A percentile compares a stretch with the other conserved stretches of the same genome.
Evolutionary conservation across 2,113 vertebrate species (phyloP).

Genomic region (Haemorhous mexicanus): DNA sequence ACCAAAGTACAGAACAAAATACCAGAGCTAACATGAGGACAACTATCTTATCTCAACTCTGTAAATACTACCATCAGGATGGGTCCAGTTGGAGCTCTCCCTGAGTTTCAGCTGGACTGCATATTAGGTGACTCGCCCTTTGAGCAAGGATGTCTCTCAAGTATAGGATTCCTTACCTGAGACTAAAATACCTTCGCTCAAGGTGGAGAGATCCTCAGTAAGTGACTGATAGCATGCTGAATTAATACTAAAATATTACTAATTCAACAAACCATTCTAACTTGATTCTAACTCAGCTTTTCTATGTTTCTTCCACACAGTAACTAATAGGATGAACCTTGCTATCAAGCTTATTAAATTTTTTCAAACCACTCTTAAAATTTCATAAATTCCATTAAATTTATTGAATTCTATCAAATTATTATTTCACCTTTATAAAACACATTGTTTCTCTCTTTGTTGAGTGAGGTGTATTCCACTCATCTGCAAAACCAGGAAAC

Average conservation of each 20-base stretch:
- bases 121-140: not conserved
- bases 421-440: not conserved
- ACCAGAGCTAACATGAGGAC: not conserved
- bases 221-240: not conserved
- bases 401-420: not conserved
- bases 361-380: not conserved
- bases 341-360: not conserved
- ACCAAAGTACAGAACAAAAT: not conserved
- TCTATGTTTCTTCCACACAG: not conserved
- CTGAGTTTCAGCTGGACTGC: not conserved
- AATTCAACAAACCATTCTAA: not conserved
- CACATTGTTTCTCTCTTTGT: not conserved
- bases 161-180: not conserved
- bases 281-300: not conserved
- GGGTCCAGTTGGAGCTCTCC: not conserved
- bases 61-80: not conserved
- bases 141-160: not conserved
- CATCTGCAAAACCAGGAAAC: not conserved
- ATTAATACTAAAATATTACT: not conserved
- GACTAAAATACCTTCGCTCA: not conserved
- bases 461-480: not conserved
- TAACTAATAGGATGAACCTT: not conserved
- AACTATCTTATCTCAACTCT: not conserved
- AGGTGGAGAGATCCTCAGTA: not conserved
- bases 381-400: not conserved